Evolutionary conservation across 1,140 invertebrate genomes (phyloP).

Genomic region (Meloidogyne floridensis): DNA sequence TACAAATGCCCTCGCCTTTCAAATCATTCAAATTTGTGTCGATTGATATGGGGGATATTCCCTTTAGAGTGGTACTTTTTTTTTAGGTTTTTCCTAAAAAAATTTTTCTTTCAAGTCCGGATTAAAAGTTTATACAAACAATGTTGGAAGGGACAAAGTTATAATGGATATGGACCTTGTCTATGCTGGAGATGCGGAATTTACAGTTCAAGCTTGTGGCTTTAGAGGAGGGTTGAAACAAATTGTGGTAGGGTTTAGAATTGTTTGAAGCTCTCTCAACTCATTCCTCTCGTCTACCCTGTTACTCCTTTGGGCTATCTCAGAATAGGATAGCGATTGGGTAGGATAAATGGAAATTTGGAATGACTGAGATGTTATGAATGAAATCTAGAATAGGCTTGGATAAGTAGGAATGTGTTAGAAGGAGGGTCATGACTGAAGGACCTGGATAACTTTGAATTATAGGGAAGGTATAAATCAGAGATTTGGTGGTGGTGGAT

Average conservation of each 20-base stretch:
- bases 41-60: constrained; percentile 58
- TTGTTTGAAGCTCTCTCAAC: neutral
- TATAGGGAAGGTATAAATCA: no score
- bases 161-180: constrained; percentile 65
- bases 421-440: no score
- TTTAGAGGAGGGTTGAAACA: constrained; percentile 63
- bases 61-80: constrained; percentile 28
- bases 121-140: constrained; percentile 64
- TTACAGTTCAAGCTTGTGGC: constrained; percentile 63
- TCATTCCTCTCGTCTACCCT: neutral
- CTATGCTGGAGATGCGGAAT: constrained; percentile 63
- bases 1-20: constrained; percentile 64
- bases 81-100: neutral
- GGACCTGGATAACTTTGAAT: no score
- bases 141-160: constrained; percentile 62
- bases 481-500: no score
- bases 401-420: no score
- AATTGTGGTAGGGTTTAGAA: constrained; percentile 45
- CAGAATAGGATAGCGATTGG: no score
- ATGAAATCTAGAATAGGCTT: no score
- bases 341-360: no score
- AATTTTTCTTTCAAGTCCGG: constrained; percentile 38
- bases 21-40: constrained; percentile 64
- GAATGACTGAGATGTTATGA: no score
- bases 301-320: no score